Percentiles rank a stretch among this genome's conserved stretches.
Conservation (phyloP, 1,140 invertebrate genomes). For the Anagrus nilaparvatae region DNA sequence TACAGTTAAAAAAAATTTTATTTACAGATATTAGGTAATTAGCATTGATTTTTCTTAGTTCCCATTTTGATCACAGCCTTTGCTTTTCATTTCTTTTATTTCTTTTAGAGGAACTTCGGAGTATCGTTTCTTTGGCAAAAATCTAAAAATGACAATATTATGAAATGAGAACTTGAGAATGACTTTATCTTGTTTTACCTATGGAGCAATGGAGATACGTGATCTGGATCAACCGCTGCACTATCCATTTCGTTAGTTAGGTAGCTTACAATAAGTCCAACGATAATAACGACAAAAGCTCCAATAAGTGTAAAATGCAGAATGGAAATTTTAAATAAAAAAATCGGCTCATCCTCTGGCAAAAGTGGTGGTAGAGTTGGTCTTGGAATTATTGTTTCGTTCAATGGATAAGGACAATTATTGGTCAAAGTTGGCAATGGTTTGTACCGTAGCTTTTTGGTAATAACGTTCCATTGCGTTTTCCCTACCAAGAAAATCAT, state of each 20-base stretch:
- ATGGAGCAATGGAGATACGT: conserved; percentile 25
- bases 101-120: conserved; percentile 5
- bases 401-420: conserved; percentile 27
- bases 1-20: too few species aligned
- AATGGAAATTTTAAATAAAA: conserved; percentile 46
- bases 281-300: conserved; percentile 31
- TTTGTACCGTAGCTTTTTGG: conserved; percentile 23
- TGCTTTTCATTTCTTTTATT: background rate
- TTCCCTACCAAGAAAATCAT: conserved; percentile 47
- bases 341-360: conserved; percentile 20
- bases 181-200: conserved; percentile 17
- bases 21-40: too few species aligned
- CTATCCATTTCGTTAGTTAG: conserved; percentile 33
- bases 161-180: too few species aligned
- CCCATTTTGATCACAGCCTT: background rate
- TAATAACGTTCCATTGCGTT: conserved; percentile 39
- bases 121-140: conserved; percentile 7
- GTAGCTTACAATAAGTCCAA: conserved; percentile 39
- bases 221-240: conserved; percentile 21
- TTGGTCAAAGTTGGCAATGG: conserved; percentile 31
- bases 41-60: too few species aligned
- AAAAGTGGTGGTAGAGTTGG: conserved; percentile 7
- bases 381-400: conserved; percentile 2
- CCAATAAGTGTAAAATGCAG: conserved; percentile 50
- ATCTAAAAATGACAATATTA: too few species aligned